Base-by-base conservation (phyloP, 2,797 vertebrate genomes). In the Melopsittacus undulatus region DNA sequence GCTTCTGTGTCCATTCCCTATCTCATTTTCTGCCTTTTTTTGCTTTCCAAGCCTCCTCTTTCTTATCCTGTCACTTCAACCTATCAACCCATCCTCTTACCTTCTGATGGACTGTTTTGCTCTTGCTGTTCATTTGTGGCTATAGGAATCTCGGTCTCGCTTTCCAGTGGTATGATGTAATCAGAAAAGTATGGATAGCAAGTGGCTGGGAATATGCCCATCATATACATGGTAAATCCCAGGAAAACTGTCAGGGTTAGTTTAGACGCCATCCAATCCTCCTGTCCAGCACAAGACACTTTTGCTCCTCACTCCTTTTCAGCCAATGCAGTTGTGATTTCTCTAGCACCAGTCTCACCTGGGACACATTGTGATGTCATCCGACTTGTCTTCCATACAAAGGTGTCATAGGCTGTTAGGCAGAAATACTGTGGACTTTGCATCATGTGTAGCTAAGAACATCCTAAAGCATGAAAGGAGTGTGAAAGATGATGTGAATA, bases 281-380 rank as follows among this genome's bases (percentile, higher is more conserved):
- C 40, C 46, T 70, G 56, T 83, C 15, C 24, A 72, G 75, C 68
- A 46, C 54, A 67, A 94, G 48, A 46, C 29, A 34, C 23, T 62
- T 76, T 2, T 82, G 30, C 32, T 94, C 59, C 77, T 96, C 3
- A 1, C 30, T 18, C 36, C 34, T 69, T 69, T 75, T 40, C 85
- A 75, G 72, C 13, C 51, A 46, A 16, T 15, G 19, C 76, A 91
- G 24, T 51, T 9, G 48, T n/a, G 13, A 34, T 29, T 34, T 88
- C 66, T 29, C 34, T n/a, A n/a, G 36, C 57, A 72, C 19, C 18
- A 3, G 36, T 29, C 29, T 56, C 43, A 16, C 32, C 40, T 2
- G 2, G 49, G 21, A 3, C 38, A 32, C 48, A 29, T 43, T 96
- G 87, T 97, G 96, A 97, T 91, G 75, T 95, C 94, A 72, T 11